Evolutionary conservation across 2,888 invertebrate species (phyloP).

Genomic region (Mythimna albipuncta): DNA sequence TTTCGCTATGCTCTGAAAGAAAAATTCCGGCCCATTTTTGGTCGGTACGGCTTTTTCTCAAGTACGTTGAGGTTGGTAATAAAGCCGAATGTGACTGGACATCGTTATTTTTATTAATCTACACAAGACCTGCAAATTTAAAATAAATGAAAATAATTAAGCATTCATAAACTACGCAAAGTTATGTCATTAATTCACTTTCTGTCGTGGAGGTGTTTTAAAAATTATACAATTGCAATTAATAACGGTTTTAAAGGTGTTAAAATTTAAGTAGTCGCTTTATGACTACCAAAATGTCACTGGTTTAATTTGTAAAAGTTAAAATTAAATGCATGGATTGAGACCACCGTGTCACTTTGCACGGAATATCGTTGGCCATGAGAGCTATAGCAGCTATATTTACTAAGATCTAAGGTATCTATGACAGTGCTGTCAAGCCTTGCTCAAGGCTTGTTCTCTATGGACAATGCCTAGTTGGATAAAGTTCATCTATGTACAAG

Average conservation of each 20-base stretch:
- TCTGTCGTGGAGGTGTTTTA: constrained; percentile 35
- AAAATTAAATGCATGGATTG: constrained; percentile 18
- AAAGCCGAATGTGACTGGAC: constrained; percentile 13
- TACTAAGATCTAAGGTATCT: background rate
- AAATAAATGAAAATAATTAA: constrained; percentile 7
- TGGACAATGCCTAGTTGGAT: too few species aligned
- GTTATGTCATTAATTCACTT: constrained; percentile 35
- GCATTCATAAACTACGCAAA: constrained; percentile 30
- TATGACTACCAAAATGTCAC: constrained; percentile 54
- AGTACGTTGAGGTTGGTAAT: constrained; percentile 43
- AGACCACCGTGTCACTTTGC: constrained; percentile 17
- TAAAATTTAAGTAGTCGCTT: constrained; percentile 51
- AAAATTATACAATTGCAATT: constrained; percentile 55
- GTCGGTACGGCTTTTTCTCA: constrained; percentile 1
- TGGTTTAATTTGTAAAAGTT: constrained; percentile 30
- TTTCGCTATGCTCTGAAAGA: constrained; percentile 10
- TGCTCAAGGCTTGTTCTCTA: too few species aligned
- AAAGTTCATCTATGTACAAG: too few species aligned
- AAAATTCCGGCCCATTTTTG: constrained; percentile 16
- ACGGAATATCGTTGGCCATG: background rate
- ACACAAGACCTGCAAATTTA: constrained; percentile 7
- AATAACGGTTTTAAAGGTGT: constrained; percentile 57
- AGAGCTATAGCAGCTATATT: background rate
- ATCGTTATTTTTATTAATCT: constrained; percentile 27
- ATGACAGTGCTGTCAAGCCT: too few species aligned